phyloP scores from a whole-genome alignment of 1,140 invertebrate genomes.

The Trissolcus basalis region DNA sequence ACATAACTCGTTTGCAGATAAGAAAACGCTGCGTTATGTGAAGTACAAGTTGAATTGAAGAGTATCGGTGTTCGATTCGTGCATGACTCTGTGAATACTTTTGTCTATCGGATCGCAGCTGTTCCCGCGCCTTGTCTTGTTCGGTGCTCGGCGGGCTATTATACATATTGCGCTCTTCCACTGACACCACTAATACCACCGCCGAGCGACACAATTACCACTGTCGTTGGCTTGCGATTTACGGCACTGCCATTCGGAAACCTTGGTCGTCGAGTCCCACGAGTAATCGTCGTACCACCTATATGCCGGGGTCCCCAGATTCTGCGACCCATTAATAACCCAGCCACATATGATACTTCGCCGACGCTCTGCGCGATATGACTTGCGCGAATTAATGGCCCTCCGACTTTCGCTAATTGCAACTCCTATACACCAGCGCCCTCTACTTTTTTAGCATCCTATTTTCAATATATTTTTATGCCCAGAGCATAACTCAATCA shows the following conservation, averaged over 20 bases:
- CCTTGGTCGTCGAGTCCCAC: conserved; percentile 54
- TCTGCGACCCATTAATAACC: conserved; percentile 56
- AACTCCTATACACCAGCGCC: no score
- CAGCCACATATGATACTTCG: conserved; percentile 46
- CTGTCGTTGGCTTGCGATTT: conserved; percentile 52
- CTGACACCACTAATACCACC: conserved; percentile 50
- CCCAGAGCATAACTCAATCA: no score
- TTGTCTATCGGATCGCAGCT: conserved; percentile 41
- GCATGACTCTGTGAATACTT: neutral
- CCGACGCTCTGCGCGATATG: conserved; percentile 47
- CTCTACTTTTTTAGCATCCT: no score
- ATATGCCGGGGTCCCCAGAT: conserved; percentile 44
- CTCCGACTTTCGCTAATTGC: conserved; percentile 38
- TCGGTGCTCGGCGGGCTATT: conserved; percentile 40
- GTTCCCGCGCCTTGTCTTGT: conserved; percentile 45
- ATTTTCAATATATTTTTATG: no score
- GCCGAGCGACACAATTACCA: conserved; percentile 54
- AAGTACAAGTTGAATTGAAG: no score
- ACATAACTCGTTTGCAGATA: no score
- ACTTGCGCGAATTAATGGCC: conserved; percentile 44
- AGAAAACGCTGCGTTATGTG: no score
- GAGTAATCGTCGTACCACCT: conserved; percentile 36
- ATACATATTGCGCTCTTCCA: conserved; percentile 43
- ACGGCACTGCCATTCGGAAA: conserved; percentile 50
- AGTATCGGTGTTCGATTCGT: no score